Percentiles rank a stretch among this genome's conserved stretches.
phyloP scores from a whole-genome alignment of 2,888 invertebrate genomes.

The Macropis europaea region DNA sequence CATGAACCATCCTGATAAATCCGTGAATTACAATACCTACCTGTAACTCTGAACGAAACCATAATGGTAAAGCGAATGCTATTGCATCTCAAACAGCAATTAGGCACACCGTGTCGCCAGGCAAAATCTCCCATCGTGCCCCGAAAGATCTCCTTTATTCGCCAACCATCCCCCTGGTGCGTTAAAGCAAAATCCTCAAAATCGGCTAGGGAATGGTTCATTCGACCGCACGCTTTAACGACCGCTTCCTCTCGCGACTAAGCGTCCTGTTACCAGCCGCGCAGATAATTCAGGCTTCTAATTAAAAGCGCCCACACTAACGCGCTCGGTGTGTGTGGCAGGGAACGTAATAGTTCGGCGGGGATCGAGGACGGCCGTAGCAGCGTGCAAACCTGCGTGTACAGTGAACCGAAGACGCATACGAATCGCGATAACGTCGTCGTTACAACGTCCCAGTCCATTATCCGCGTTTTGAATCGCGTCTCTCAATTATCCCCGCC shows the following conservation, averaged over 20 bases:
- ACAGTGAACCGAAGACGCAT: background rate
- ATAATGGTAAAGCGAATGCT: background rate
- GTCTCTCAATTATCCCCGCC: background rate
- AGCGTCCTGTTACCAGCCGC: constrained; percentile 45
- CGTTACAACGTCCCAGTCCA: constrained; percentile 21
- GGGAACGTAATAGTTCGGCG: constrained; percentile 15
- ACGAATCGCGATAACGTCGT: constrained; percentile 10
- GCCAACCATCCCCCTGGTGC: background rate
- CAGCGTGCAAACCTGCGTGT: background rate
- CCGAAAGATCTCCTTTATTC: background rate
- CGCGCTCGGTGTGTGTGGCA: background rate
- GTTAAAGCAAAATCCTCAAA: constrained; percentile 33
- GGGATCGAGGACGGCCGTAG: background rate
- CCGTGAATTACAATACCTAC: no score
- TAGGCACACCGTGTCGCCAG: background rate
- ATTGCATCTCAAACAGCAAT: background rate
- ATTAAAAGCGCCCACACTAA: constrained; percentile 60
- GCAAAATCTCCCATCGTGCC: background rate
- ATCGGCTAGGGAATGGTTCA: constrained; percentile 14
- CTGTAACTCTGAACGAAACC: background rate
- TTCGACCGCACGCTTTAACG: constrained; percentile 33
- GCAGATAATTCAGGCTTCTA: constrained; percentile 66
- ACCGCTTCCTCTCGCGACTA: constrained; percentile 10
- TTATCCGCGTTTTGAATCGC: constrained; percentile 42
- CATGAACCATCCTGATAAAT: no score